These are phyloP conservation scores for Chaetorhynchus papuensis DNA, from an alignment of 2,113 vertebrate genomes.

Conservation along the genomic window DNA sequence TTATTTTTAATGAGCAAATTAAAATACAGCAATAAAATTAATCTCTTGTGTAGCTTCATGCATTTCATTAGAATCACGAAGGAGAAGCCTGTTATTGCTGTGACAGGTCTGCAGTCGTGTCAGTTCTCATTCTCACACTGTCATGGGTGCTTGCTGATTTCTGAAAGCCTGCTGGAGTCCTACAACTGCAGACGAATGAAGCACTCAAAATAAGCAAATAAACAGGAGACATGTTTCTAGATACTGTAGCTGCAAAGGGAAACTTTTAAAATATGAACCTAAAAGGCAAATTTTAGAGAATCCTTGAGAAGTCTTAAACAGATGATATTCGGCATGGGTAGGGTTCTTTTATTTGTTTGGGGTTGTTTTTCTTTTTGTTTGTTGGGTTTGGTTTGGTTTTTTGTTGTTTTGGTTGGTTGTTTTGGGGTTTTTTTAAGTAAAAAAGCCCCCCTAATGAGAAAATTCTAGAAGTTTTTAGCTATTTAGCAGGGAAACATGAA, in stretches of 20 bases:
- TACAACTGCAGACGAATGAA: not conserved
- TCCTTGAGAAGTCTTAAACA: not conserved
- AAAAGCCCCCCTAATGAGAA: not conserved
- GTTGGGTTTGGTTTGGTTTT: not conserved
- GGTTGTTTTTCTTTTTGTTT: not conserved
- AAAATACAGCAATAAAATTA: not conserved
- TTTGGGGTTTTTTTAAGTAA: not conserved
- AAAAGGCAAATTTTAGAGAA: not conserved
- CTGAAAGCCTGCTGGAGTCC: not conserved
- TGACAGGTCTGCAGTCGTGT: not conserved
- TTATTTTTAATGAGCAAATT: not conserved
- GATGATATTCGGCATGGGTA: not conserved
- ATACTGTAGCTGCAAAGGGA: not conserved
- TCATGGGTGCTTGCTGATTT: not conserved
- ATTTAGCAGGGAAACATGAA: not conserved
- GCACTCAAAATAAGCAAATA: not conserved
- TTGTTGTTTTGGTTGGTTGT: not conserved
- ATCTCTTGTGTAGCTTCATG: accelerated
- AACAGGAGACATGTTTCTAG: not conserved
- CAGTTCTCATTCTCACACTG: not conserved
- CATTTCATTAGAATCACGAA: not conserved
- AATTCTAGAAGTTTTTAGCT: not conserved
- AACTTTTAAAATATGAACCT: not conserved
- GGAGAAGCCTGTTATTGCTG: not conserved
- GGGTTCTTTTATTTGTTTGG: not conserved